Conservation (phyloP, 23 tunicate genomes). For the Pegea sp. region DNA sequence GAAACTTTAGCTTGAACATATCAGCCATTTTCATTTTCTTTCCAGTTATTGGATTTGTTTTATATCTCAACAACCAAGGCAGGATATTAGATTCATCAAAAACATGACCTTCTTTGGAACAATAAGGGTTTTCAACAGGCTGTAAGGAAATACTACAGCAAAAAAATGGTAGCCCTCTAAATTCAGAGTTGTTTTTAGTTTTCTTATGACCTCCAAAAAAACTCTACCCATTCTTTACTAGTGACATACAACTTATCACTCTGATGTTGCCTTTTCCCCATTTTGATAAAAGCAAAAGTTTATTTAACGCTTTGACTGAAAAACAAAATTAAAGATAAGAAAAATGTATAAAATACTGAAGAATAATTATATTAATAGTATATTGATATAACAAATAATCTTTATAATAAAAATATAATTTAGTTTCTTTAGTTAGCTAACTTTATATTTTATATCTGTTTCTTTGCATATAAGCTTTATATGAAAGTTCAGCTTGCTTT, state of each 20-base stretch:
- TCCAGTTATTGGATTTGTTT: slow-evolving; percentile 88
- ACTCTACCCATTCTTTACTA: slow-evolving; percentile 82
- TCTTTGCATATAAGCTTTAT: slow-evolving; percentile 18
- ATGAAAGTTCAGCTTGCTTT: slow-evolving; percentile 36
- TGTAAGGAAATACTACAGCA: slow-evolving; percentile 91
- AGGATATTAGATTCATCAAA: slow-evolving; percentile 63
- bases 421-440: too few relatives aligned
- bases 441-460: slow-evolving; percentile 18
- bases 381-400: too few relatives aligned
- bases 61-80: slow-evolving; percentile 77
- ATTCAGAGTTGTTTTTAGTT: slow-evolving; percentile 45
- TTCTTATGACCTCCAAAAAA: slow-evolving; percentile 85
- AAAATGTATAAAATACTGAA: neutral
- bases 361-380: neutral
- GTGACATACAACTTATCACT: slow-evolving; percentile 88
- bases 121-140: slow-evolving; percentile 77
- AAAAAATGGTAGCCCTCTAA: slow-evolving; percentile 72
- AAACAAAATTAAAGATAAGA: neutral
- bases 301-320: neutral
- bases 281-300: too few relatives aligned
- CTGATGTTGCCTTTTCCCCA: slow-evolving; percentile 93
- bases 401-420: too few relatives aligned
- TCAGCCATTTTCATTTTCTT: slow-evolving; percentile 68
- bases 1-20: slow-evolving; percentile 55
- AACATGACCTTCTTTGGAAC: slow-evolving; percentile 58